Base-by-base conservation (phyloP, 35 echinoderm and acorn worm genomes). In the Anneissia japonica region DNA sequence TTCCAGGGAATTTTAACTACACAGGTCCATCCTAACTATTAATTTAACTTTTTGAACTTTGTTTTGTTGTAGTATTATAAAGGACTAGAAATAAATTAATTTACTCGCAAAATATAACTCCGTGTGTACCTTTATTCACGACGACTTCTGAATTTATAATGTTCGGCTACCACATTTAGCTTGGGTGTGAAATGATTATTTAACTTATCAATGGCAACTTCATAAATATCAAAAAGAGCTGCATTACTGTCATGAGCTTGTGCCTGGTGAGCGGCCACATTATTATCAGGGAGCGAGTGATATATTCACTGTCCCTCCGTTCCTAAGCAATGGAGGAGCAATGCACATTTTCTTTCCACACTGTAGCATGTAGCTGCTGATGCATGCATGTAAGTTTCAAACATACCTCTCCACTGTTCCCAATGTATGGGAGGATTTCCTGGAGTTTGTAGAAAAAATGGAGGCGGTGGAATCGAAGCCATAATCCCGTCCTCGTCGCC, bases 11-110 rank as follows among this genome's bases (percentile, higher is more conserved):
- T 75, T 35, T 21, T 80, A 77, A 35, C 35, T 81, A 81, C 77
- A 37, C 86, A 88, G n/a, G 86, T 81, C 86, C 86, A 88, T 26
- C 86, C 86, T 31, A 88, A 74, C 85, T 78, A 85, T 79, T 16
- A 87, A 87, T 75, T 79, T 86, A 86, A 76, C 84, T 76, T 76
- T 33, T 39, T 38, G 84, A 76, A 76, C 43, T 74, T 26, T 85
- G 39, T 76, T 86, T 76, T 35, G 37, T 39, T 38, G 75, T 38
- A 12, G 30, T 77, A 46, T 31, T 46, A n/a, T 0, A 7, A n/a
- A n/a, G n/a, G n/a, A n/a, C n/a, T n/a, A n/a, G n/a, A n/a, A n/a
- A n/a, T n/a, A n/a, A n/a, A n/a, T n/a, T n/a, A n/a, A n/a, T n/a
- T n/a, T n/a, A n/a, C n/a, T n/a, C n/a, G n/a, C n/a, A n/a, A n/a